Evolutionary conservation across 2,113 vertebrate genomes (phyloP).

Genomic region (Echinops telfairi): DNA sequence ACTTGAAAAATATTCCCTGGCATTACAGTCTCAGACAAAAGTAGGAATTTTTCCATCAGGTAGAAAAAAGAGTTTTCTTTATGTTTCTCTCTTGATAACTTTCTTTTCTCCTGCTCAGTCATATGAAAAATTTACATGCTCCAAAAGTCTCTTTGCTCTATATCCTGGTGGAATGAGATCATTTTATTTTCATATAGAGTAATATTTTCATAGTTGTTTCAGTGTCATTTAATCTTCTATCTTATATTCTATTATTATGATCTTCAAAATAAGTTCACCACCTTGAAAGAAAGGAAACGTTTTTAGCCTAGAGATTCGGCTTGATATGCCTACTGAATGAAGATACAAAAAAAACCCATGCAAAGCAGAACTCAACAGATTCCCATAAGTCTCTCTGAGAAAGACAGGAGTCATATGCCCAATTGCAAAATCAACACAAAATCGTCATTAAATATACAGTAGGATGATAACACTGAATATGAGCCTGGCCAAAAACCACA

Average conservation of each 20-base stretch:
- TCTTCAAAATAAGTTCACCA: background rate
- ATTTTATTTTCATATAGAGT: conserved; percentile 25
- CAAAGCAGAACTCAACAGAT: conserved; percentile 30
- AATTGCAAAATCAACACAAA: conserved; percentile 75
- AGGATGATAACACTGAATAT: conserved; percentile 69
- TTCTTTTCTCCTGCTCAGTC: background rate
- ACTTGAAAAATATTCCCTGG: background rate
- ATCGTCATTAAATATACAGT: conserved; percentile 54
- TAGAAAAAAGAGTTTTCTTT: background rate
- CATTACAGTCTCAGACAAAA: background rate
- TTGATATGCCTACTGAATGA: conserved; percentile 21
- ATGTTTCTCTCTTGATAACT: background rate
- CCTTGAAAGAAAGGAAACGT: background rate
- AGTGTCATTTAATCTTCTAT: background rate
- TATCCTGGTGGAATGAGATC: background rate
- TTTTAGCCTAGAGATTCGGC: background rate
- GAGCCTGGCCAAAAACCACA: conserved; percentile 79
- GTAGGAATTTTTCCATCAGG: background rate
- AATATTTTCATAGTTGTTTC: background rate
- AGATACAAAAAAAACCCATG: conserved; percentile 56
- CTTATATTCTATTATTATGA: background rate
- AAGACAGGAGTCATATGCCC: conserved; percentile 59
- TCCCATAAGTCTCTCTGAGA: conserved; percentile 58
- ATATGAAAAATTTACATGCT: conserved; percentile 3
- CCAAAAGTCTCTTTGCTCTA: background rate